These are phyloP conservation scores for Emberiza fucata DNA, from an alignment of 2,113 vertebrate genomes.

Conservation along the genomic window DNA sequence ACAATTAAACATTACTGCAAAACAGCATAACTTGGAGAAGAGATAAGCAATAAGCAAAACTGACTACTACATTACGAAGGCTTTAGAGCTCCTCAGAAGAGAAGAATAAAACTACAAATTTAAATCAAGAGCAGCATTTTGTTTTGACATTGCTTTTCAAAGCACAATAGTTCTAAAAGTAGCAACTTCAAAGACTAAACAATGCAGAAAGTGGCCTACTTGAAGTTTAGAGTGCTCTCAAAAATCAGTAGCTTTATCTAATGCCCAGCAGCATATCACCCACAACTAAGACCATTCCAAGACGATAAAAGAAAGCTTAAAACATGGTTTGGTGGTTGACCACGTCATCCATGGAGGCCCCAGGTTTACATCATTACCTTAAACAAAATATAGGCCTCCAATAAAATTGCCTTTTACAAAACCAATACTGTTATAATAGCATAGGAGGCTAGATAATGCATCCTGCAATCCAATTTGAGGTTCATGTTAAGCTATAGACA, in stretches of 20 bases:
- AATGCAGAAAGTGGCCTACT: neutral
- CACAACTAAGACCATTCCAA: neutral
- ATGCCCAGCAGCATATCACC: neutral
- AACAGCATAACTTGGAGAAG: neutral
- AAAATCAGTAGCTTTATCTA: constrained; percentile 12
- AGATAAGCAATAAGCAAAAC: neutral
- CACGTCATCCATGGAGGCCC: neutral
- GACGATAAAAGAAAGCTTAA: neutral
- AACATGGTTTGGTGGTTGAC: constrained; percentile 11
- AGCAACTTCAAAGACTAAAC: neutral
- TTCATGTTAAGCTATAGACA: constrained; percentile 9
- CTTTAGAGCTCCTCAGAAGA: neutral
- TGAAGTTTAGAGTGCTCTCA: neutral
- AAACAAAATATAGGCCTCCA: neutral
- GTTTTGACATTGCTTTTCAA: neutral
- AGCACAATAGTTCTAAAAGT: neutral
- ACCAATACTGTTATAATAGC: neutral
- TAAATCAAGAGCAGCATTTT: neutral
- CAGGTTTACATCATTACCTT: constrained; percentile 12
- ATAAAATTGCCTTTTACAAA: constrained; percentile 33
- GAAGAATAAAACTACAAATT: neutral
- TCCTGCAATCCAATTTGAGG: constrained; percentile 15
- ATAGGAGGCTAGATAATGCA: constrained; percentile 13
- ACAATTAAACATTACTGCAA: neutral
- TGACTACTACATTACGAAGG: neutral